A percentile compares a stretch with the other conserved stretches of the same genome.
phyloP scores from a whole-genome alignment of 2,888 invertebrate genomes.

The Andricus quercusramuli region DNA sequence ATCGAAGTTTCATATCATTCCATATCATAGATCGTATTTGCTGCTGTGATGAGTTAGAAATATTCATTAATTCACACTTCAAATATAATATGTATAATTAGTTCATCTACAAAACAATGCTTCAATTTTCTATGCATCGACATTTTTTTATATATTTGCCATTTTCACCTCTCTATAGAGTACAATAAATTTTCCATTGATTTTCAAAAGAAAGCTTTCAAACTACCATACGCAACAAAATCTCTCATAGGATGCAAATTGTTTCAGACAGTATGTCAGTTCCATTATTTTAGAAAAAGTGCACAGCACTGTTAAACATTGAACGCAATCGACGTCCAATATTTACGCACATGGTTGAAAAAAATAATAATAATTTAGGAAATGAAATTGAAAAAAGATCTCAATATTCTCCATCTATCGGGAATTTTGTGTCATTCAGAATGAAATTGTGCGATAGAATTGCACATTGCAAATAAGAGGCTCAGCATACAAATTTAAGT shows the following conservation, averaged over 20 bases:
- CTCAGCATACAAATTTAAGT: slow-evolving; percentile 43
- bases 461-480: slow-evolving; percentile 40
- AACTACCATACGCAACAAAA: neutral
- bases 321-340: slow-evolving; percentile 63
- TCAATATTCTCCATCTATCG: neutral
- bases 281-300: slow-evolving; percentile 46
- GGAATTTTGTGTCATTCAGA: slow-evolving; percentile 29
- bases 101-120: slow-evolving; percentile 2
- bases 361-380: slow-evolving; percentile 34
- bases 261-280: slow-evolving; percentile 21
- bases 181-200: neutral
- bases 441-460: slow-evolving; percentile 14
- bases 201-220: neutral
- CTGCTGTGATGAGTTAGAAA: slow-evolving; percentile 52
- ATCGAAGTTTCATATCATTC: slow-evolving; percentile 51
- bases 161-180: neutral
- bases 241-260: neutral
- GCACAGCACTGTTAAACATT: slow-evolving; percentile 62
- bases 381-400: slow-evolving; percentile 17
- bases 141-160: neutral
- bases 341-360: slow-evolving; percentile 49
- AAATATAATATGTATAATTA: slow-evolving; percentile 36
- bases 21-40: slow-evolving; percentile 49
- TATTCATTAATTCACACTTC: slow-evolving; percentile 32
- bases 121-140: slow-evolving; percentile 29